Conservation (phyloP, 1,140 invertebrate genomes). For the roundworm (Caenorhabditis elegans) region WBcel235 BX284605.5:496001-496500, state of each 20-base stretch:
- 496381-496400: too few relatives aligned
- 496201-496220: background rate
- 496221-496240: background rate
- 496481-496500: too few relatives aligned
- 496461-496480: too few relatives aligned
- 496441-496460: too few relatives aligned
- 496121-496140: background rate
- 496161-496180: background rate
- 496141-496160: background rate
- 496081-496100: background rate
- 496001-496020: background rate
- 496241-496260: slow-evolving; percentile 1
- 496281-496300: too few relatives aligned
- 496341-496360: too few relatives aligned
- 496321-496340: too few relatives aligned
- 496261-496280: too few relatives aligned
- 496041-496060: background rate
- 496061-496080: background rate
- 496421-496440: too few relatives aligned
- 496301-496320: too few relatives aligned
- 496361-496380: too few relatives aligned
- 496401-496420: too few relatives aligned
- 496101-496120: background rate
- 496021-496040: background rate
- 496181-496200: background rate